Evolutionary conservation across 1,140 invertebrate species (phyloP).

Genomic region (Drosophila varians): DNA sequence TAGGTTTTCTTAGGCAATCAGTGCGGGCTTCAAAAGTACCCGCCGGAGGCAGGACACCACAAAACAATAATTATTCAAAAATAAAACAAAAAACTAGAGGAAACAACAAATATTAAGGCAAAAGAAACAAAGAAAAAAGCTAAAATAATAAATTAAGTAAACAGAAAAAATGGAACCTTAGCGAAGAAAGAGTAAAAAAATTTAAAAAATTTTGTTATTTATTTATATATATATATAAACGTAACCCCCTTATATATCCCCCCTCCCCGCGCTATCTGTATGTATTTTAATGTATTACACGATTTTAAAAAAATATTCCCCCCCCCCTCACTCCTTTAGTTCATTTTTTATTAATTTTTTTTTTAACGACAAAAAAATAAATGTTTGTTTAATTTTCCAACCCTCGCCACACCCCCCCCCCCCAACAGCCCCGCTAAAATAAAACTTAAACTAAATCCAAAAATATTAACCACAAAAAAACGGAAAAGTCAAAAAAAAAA

Average conservation of each 20-base stretch:
- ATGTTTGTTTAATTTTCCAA: conserved; percentile 5
- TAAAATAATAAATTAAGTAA: conserved; percentile 16
- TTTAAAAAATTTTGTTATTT: conserved; percentile 42
- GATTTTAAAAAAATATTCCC: conserved; percentile 39
- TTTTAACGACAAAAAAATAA: too few species aligned
- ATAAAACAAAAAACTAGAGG: conserved; percentile 7
- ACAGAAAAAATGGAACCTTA: conserved; percentile 9
- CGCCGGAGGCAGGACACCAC: conserved; percentile 27
- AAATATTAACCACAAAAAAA: conserved; percentile 28
- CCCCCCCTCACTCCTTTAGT: conserved; percentile 10
- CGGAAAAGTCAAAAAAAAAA: conserved; percentile 16
- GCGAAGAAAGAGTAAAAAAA: neutral
- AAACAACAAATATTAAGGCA: too few species aligned
- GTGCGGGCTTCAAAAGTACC: conserved; percentile 66
- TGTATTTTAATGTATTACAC: conserved; percentile 52
- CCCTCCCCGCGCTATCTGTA: conserved; percentile 8
- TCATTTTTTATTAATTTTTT: conserved; percentile 16
- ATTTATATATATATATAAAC: conserved; percentile 27
- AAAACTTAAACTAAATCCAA: conserved; percentile 35
- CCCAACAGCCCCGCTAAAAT: too few species aligned
- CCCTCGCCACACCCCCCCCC: conserved; percentile 5
- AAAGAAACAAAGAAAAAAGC: conserved; percentile 8
- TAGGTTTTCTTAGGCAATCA: conserved; percentile 73
- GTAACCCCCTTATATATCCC: conserved; percentile 29
- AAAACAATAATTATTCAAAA: conserved; percentile 50